Conservation (phyloP, 2,113 vertebrate genomes). For the Balaeniceps rex region DNA sequence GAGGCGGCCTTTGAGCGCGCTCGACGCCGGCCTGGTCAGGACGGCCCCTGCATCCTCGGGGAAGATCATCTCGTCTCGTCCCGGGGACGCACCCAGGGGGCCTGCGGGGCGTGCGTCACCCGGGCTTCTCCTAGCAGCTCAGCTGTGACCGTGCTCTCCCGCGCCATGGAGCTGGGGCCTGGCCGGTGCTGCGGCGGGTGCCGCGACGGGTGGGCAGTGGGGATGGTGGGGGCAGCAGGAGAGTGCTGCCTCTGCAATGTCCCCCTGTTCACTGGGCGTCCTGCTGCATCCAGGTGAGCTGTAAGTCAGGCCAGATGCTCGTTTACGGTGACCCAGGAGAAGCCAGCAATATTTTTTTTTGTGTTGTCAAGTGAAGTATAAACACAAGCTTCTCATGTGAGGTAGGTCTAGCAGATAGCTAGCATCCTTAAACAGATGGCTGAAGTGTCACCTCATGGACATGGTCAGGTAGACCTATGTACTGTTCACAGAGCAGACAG, state of each 20-base stretch:
- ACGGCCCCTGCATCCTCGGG: too few relatives aligned
- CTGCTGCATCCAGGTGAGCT: neutral
- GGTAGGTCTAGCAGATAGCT: neutral
- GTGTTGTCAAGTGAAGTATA: neutral
- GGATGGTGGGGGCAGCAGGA: neutral
- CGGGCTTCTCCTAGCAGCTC: neutral
- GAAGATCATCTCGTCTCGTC: neutral
- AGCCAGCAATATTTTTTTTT: neutral
- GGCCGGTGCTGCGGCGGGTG: neutral
- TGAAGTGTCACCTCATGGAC: neutral
- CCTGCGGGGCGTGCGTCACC: neutral
- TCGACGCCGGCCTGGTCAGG: neutral
- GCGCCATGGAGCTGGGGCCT: neutral
- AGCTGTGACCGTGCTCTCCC: rapidly evolving
- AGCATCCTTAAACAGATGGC: neutral
- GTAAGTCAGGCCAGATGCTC: too few relatives aligned
- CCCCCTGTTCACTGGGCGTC: neutral
- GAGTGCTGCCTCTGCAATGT: neutral
- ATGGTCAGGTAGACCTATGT: neutral
- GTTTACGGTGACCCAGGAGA: rapidly evolving
- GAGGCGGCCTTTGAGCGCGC: too few relatives aligned
- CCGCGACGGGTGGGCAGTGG: neutral
- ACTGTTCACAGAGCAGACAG: rapidly evolving
- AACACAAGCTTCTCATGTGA: neutral
- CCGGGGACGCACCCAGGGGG: too few relatives aligned